phyloP scores from a whole-genome alignment of 2,797 vertebrate species.

The Enteromius viviparus region DNA sequence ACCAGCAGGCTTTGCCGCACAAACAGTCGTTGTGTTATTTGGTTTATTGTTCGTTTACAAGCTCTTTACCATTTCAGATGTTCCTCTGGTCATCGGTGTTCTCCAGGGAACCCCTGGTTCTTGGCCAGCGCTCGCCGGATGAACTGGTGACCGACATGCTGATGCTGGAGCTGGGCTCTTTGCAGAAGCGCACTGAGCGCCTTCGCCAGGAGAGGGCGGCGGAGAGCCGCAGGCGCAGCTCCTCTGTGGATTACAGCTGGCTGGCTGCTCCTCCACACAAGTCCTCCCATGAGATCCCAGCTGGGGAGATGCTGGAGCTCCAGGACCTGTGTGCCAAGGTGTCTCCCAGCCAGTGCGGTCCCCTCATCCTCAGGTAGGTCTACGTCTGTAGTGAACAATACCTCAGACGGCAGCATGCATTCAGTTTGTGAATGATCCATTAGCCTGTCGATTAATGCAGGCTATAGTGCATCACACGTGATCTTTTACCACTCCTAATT shows the following conservation, averaged over 20 bases:
- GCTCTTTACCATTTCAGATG: slow-evolving; percentile 48
- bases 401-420: neutral
- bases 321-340: slow-evolving; percentile 63
- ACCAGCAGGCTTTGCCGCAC: neutral
- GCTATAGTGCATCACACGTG: neutral
- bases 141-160: slow-evolving; percentile 63
- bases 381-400: neutral
- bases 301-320: slow-evolving; percentile 63
- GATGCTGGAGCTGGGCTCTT: slow-evolving; percentile 59
- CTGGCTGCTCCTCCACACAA: slow-evolving; percentile 54
- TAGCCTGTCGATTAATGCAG: too few relatives aligned
- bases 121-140: slow-evolving; percentile 49
- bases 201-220: slow-evolving; percentile 59
- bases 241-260: slow-evolving; percentile 67
- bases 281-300: slow-evolving; percentile 52
- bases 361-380: slow-evolving; percentile 62
- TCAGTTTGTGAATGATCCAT: neutral
- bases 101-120: slow-evolving; percentile 33
- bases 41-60: neutral
- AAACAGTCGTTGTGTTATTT: neutral
- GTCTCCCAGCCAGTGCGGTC: slow-evolving; percentile 60
- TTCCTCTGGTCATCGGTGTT: slow-evolving; percentile 53
- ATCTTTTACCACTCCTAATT: neutral
- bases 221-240: slow-evolving; percentile 52
- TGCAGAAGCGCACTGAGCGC: slow-evolving; percentile 55